Percentiles rank a stretch among this genome's conserved stretches.
phyloP scores from a whole-genome alignment of 2,797 vertebrate genomes.

The Clarias laeviceps region DNA sequence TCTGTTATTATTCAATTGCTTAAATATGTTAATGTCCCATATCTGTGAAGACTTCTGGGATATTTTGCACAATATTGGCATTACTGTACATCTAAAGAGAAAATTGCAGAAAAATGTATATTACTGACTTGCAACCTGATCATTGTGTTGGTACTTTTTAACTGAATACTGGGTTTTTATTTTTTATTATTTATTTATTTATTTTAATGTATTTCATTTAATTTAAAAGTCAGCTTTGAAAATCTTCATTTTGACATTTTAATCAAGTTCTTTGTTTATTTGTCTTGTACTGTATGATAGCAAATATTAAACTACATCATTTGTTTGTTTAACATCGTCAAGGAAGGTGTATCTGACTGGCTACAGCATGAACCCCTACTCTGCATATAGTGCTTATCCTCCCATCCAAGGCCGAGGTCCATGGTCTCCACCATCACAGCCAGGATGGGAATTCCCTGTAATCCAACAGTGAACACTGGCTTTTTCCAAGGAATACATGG shows the following conservation, averaged over 20 bases:
- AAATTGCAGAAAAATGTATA: background rate
- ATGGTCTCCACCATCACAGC: background rate
- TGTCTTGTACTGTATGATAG: background rate
- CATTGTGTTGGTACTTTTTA: no score
- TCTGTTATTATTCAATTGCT: no score
- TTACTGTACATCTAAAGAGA: background rate
- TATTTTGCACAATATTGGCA: background rate
- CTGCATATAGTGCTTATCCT: background rate
- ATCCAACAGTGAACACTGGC: slow-evolving; percentile 8
- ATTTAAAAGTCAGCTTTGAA: no score
- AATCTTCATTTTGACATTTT: background rate
- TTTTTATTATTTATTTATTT: background rate
- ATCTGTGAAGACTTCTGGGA: no score
- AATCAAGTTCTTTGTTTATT: background rate
- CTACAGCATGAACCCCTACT: slow-evolving; percentile 16
- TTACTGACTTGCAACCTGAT: no score
- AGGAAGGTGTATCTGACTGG: background rate
- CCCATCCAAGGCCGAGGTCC: background rate
- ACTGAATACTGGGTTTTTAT: background rate
- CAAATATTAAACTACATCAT: background rate
- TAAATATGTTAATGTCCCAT: no score
- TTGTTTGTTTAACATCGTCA: background rate
- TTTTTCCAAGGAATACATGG: background rate
- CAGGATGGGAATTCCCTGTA: background rate
- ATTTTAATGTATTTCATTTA: background rate